phyloP scores from a whole-genome alignment of 2,113 vertebrate genomes.

The Macroglossus sobrinus region DNA sequence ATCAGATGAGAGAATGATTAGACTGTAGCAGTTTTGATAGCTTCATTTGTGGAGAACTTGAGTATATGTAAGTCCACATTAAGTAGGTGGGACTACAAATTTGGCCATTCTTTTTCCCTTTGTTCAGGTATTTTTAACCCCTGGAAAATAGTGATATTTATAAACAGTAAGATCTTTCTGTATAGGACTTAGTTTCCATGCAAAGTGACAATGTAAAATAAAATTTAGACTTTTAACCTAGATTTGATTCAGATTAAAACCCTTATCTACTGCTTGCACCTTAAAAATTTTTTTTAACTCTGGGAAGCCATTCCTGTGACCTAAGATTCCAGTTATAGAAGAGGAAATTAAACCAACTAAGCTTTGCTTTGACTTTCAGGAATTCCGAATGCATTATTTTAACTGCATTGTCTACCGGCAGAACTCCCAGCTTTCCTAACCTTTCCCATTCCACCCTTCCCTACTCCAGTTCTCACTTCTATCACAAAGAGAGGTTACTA shows the following conservation, averaged over 20 bases:
- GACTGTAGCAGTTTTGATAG: accelerated
- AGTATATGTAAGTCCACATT: neutral
- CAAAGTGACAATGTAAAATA: slow-evolving; percentile 47
- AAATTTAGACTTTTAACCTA: slow-evolving; percentile 24
- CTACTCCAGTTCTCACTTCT: neutral
- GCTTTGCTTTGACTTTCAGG: neutral
- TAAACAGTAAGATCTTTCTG: slow-evolving; percentile 51
- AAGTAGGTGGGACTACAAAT: neutral
- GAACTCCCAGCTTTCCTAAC: neutral
- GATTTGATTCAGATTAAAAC: slow-evolving; percentile 41
- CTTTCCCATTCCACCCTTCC: neutral
- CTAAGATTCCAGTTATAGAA: slow-evolving; percentile 21
- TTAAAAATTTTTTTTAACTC: neutral
- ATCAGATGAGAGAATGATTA: neutral
- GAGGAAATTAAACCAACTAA: neutral
- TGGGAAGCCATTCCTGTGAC: slow-evolving; percentile 31
- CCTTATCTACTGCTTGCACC: slow-evolving; percentile 52
- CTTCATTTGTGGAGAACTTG: neutral
- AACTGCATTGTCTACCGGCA: neutral
- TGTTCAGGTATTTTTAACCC: slow-evolving; percentile 63
- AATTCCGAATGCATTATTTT: neutral
- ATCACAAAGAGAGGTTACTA: neutral
- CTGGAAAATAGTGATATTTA: slow-evolving; percentile 40
- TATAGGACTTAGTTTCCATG: neutral
- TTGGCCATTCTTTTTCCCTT: neutral